Evolutionary conservation across 1,140 invertebrate genomes (phyloP).

Genomic region (Manduca sexta): DNA sequence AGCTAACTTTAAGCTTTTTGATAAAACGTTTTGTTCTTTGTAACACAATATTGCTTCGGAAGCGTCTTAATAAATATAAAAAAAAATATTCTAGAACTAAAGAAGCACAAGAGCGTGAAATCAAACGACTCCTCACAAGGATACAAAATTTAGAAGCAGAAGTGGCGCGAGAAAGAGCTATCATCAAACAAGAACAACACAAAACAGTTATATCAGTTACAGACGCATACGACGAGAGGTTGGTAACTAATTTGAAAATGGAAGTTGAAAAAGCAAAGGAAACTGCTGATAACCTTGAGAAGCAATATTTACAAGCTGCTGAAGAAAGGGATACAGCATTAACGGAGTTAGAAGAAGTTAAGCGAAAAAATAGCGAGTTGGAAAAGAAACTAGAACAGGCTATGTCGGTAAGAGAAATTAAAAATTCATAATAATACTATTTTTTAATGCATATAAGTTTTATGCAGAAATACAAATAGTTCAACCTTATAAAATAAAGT

Average conservation of each 20-base stretch:
- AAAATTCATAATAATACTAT: no score
- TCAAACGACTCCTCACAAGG: slow-evolving; percentile 84
- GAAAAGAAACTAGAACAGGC: slow-evolving; percentile 81
- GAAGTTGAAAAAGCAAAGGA: slow-evolving; percentile 84
- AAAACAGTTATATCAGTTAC: slow-evolving; percentile 75
- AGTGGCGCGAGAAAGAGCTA: slow-evolving; percentile 78
- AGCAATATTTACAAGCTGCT: slow-evolving; percentile 82
- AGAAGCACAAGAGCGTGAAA: slow-evolving; percentile 88
- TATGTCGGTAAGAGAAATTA: slow-evolving; percentile 71
- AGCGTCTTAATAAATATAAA: no score
- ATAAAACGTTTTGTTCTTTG: no score
- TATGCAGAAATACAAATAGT: background rate
- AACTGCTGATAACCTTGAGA: slow-evolving; percentile 85
- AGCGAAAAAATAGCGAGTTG: slow-evolving; percentile 81
- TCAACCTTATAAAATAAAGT: no score
- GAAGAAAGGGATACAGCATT: slow-evolving; percentile 84
- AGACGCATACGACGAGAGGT: slow-evolving; percentile 73
- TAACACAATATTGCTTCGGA: no score
- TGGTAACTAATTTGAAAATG: slow-evolving; percentile 80
- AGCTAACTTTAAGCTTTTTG: no score
- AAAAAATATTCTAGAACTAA: slow-evolving; percentile 77
- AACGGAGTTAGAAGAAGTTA: slow-evolving; percentile 85
- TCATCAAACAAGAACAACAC: slow-evolving; percentile 75
- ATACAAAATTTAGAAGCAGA: slow-evolving; percentile 86
- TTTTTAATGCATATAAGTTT: no score